These are phyloP conservation scores for Andricus curvator DNA, from an alignment of 2,888 invertebrate genomes.

Conservation along the genomic window DNA sequence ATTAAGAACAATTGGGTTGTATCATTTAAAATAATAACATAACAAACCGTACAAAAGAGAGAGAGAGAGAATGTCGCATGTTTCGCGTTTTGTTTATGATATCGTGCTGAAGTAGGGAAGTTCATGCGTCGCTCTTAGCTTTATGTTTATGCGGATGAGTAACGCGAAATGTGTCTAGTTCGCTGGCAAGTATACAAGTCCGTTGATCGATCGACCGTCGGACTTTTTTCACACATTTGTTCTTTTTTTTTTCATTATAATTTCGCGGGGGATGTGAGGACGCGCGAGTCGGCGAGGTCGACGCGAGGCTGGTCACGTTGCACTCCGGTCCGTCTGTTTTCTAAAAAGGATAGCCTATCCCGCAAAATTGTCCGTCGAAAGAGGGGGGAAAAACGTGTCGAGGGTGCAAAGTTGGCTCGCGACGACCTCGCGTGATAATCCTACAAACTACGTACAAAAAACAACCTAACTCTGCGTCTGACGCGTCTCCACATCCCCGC, in stretches of 20 bases:
- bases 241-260: slow-evolving; percentile 36
- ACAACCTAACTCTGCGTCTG: slow-evolving; percentile 17
- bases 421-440: slow-evolving; percentile 24
- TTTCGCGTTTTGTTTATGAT: slow-evolving; percentile 45
- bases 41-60: slow-evolving; percentile 76
- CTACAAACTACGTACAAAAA: slow-evolving; percentile 36
- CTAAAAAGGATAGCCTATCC: slow-evolving; percentile 9
- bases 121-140: slow-evolving; percentile 25
- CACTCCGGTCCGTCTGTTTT: slow-evolving; percentile 1
- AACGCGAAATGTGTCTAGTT: slow-evolving; percentile 35
- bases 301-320: slow-evolving; percentile 12
- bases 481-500: slow-evolving; percentile 10
- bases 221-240: background rate
- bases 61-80: slow-evolving; percentile 62
- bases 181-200: slow-evolving; percentile 29
- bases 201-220: slow-evolving; percentile 25
- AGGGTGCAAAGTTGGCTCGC: slow-evolving; percentile 25
- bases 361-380: background rate
- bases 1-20: slow-evolving; percentile 78
- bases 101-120: slow-evolving; percentile 41
- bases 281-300: slow-evolving; percentile 38
- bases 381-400: background rate
- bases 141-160: slow-evolving; percentile 45
- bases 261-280: slow-evolving; percentile 44
- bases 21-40: slow-evolving; percentile 78